These are phyloP conservation scores for Amphipyra tragopoginis DNA, from an alignment of 2,888 invertebrate species.

Conservation along the genomic window DNA sequence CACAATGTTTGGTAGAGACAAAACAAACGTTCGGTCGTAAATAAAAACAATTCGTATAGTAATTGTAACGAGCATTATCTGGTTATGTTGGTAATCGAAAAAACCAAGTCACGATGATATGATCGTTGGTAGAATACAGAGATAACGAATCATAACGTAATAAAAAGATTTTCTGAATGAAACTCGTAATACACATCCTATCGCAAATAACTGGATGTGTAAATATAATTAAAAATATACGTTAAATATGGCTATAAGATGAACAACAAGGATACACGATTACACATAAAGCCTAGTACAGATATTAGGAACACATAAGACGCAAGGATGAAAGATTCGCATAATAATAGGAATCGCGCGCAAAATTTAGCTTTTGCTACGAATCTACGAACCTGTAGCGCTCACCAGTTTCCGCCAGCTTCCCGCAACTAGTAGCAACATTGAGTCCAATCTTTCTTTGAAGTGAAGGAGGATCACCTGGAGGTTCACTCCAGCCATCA, in stretches of 20 bases:
- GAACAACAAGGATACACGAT: background rate
- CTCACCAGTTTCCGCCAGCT: background rate
- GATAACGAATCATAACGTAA: conserved; percentile 14
- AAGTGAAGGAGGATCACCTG: background rate
- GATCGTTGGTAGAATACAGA: conserved; percentile 3
- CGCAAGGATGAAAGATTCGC: too few relatives aligned
- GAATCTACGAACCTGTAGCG: background rate
- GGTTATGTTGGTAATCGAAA: background rate
- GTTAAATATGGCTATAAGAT: background rate
- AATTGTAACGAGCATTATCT: too few relatives aligned
- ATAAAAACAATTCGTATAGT: too few relatives aligned
- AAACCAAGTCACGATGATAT: conserved; percentile 6
- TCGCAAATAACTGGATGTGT: conserved; percentile 9
- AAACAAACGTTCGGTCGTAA: too few relatives aligned
- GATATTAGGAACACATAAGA: too few relatives aligned
- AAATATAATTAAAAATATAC: background rate
- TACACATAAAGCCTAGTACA: background rate
- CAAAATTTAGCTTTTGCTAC: background rate
- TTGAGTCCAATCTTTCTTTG: background rate
- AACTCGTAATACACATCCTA: conserved; percentile 14
- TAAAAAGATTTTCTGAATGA: conserved; percentile 11
- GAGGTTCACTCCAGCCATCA: background rate
- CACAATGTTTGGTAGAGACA: too few relatives aligned
- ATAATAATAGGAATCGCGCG: too few relatives aligned
- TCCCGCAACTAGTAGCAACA: background rate